Conservation (phyloP, 2,113 vertebrate genomes). For the Aptenodytes patagonicus region DNA sequence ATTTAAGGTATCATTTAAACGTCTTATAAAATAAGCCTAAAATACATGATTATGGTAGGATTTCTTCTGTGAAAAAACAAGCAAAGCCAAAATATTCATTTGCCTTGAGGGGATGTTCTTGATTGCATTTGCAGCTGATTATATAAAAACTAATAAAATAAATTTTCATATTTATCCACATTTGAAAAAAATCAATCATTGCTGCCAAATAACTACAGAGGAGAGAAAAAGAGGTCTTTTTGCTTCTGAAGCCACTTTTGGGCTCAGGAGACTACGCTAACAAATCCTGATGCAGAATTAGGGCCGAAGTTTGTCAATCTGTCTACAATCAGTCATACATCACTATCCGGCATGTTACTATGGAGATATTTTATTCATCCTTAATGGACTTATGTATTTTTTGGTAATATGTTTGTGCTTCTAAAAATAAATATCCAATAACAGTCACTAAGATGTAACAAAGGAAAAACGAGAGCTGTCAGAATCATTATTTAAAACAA, state of each 20-base stretch:
- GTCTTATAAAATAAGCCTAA: not conserved
- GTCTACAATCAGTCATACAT: not conserved
- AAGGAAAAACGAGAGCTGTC: conserved; percentile 55
- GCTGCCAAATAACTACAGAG: not conserved
- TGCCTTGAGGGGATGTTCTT: not conserved
- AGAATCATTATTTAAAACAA: conserved; percentile 55
- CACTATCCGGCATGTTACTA: not conserved
- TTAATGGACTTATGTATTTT: not conserved
- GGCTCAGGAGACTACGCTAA: not conserved
- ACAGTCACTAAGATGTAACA: conserved; percentile 29
- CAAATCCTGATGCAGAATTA: not conserved
- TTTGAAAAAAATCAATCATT: not conserved
- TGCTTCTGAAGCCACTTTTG: not conserved
- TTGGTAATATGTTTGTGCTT: not conserved
- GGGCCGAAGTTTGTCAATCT: not conserved
- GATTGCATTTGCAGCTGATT: not conserved
- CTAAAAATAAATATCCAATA: conserved; percentile 40
- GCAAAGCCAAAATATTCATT: not conserved
- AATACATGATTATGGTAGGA: not conserved
- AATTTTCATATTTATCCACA: not conserved
- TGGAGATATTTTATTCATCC: not conserved
- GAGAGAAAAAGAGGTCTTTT: not conserved
- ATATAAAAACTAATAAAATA: not conserved
- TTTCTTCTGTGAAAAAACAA: not conserved
- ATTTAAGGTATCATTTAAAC: not conserved